A percentile compares a stretch with the other conserved stretches of the same genome.
These are phyloP conservation scores for Mastomys natalensis DNA, from an alignment of 2,113 vertebrate genomes.

Conservation along the genomic window DNA sequence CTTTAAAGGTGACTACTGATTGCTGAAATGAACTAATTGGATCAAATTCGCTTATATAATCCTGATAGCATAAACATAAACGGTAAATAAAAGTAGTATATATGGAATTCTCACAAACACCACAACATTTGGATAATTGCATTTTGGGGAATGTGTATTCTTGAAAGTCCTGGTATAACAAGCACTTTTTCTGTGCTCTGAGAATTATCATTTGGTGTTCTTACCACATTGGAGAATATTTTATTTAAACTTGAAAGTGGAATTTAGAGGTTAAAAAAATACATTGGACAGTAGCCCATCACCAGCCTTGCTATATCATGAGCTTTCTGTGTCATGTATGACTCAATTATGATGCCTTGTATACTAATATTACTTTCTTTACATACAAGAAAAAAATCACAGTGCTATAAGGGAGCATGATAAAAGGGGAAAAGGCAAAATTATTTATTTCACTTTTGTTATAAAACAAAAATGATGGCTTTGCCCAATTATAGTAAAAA, in stretches of 20 bases:
- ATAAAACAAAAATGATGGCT: conserved; percentile 31
- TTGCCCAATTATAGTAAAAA: conserved; percentile 33
- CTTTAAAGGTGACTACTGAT: conserved; percentile 4
- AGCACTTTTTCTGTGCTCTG: not conserved
- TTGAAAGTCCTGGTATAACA: not conserved
- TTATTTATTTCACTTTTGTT: conserved; percentile 23
- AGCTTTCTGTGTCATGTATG: not conserved
- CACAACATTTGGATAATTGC: not conserved
- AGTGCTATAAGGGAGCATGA: not conserved
- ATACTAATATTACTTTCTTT: not conserved
- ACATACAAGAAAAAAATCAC: not conserved
- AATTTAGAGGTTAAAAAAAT: not conserved
- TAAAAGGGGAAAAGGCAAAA: not conserved
- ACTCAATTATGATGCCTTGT: not conserved
- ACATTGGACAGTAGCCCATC: not conserved
- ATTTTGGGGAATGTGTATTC: conserved; percentile 2
- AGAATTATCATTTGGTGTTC: not conserved
- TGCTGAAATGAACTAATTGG: conserved; percentile 40
- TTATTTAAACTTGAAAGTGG: not conserved
- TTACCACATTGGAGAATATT: not conserved
- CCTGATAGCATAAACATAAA: not conserved
- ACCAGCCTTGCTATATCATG: not conserved
- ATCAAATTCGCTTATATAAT: not conserved
- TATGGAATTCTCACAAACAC: not conserved
- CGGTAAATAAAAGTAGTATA: not conserved